Evolutionary conservation across 2,797 vertebrate species (phyloP).

Genomic region (Sebastes itinus): DNA sequence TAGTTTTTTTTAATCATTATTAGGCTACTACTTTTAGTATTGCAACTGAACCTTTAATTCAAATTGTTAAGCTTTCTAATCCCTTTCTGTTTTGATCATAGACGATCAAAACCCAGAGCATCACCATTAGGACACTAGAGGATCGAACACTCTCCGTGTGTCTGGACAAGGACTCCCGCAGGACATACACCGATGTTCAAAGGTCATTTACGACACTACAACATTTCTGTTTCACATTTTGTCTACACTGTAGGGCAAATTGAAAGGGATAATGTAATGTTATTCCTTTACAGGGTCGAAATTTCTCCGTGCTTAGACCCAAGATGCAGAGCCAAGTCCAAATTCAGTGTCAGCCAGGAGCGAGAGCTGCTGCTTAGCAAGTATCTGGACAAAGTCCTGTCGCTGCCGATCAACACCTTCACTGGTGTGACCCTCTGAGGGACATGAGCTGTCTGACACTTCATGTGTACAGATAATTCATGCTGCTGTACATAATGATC

Average conservation of each 20-base stretch:
- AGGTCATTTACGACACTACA: conserved; percentile 71
- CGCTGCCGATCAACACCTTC: conserved; percentile 91
- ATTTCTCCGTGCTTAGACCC: conserved; percentile 86
- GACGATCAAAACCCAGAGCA: conserved; percentile 75
- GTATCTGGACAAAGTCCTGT: conserved; percentile 81
- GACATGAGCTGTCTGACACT: too few relatives aligned
- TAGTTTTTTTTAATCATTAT: background rate
- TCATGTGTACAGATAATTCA: background rate
- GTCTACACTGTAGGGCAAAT: fast-evolving
- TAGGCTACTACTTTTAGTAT: background rate
- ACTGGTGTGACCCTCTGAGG: conserved; percentile 75
- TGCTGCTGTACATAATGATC: background rate
- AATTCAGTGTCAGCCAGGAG: conserved; percentile 21
- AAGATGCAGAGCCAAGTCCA: conserved; percentile 74
- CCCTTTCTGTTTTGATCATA: conserved; percentile 50
- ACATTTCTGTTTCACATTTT: background rate
- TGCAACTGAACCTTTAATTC: background rate
- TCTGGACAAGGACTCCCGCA: conserved; percentile 87
- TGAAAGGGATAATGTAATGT: background rate
- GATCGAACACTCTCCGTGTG: conserved; percentile 79
- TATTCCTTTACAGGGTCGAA: conserved; percentile 77
- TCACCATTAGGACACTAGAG: conserved; percentile 84
- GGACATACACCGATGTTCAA: conserved; percentile 82
- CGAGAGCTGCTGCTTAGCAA: conserved; percentile 68
- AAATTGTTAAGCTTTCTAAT: background rate